Percentiles rank a stretch among this genome's conserved stretches.
These are phyloP conservation scores for Ceratina australensis DNA, from an alignment of 1,140 invertebrate species.

Conservation along the genomic window DNA sequence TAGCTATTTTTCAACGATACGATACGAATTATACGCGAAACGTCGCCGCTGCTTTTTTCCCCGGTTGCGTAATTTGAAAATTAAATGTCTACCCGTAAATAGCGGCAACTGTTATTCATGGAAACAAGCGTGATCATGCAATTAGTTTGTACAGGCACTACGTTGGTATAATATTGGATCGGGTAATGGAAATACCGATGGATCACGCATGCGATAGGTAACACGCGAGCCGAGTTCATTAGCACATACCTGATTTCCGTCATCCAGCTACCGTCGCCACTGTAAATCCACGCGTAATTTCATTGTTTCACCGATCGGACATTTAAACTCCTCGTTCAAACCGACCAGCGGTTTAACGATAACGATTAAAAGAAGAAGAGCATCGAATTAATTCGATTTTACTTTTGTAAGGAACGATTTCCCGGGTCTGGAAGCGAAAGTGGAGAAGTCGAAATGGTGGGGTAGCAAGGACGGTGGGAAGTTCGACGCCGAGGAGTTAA, in stretches of 20 bases:
- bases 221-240: conserved; percentile 10
- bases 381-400: not conserved
- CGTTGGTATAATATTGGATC: not conserved
- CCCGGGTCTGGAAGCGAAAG: conserved; percentile 57
- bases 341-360: too few species aligned
- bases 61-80: too few species aligned
- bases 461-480: conserved; percentile 48
- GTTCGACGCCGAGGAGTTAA: conserved; percentile 69
- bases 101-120: conserved; percentile 6
- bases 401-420: conserved; percentile 64
- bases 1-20: too few species aligned
- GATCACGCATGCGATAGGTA: not conserved
- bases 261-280: too few species aligned
- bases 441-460: conserved; percentile 73
- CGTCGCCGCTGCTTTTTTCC: too few species aligned
- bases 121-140: conserved; percentile 15
- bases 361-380: not conserved
- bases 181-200: not conserved
- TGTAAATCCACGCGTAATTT: too few species aligned
- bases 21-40: too few species aligned
- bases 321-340: too few species aligned
- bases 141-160: not conserved
- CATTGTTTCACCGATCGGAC: too few species aligned
- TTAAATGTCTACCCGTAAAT: too few species aligned
- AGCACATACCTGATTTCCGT: not conserved